A percentile compares a stretch with the other conserved stretches of the same genome.
Evolutionary conservation across 2,888 invertebrate species (phyloP).

Genomic region (Lithodes maja): DNA sequence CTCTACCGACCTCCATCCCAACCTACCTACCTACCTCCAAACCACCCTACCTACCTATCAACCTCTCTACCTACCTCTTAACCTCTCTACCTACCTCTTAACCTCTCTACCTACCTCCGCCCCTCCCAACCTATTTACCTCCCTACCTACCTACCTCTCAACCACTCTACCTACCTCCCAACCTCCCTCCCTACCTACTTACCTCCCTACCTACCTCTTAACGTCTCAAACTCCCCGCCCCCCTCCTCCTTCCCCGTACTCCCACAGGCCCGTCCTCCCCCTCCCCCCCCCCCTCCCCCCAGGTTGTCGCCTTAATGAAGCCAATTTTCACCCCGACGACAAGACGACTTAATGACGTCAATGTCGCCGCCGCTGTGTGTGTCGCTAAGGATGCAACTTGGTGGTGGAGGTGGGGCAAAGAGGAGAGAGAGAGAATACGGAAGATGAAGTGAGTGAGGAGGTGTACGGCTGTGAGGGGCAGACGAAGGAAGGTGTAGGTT

Average conservation of each 20-base stretch:
- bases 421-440: not conserved
- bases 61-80: not conserved
- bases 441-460: too few species aligned
- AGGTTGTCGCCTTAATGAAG: slow-evolving; percentile 55
- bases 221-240: not conserved
- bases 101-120: not conserved
- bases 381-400: not conserved
- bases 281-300: not conserved
- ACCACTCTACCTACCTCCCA: not conserved
- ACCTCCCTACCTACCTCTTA: not conserved
- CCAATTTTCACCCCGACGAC: slow-evolving; percentile 46
- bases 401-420: not conserved
- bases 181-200: not conserved
- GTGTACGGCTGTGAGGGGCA: too few species aligned
- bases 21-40: not conserved
- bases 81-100: not conserved
- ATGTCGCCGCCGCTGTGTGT: not conserved
- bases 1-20: not conserved
- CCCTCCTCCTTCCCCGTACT: not conserved
- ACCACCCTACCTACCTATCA: not conserved
- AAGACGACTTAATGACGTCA: slow-evolving; percentile 38
- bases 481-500: too few species aligned
- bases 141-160: not conserved
- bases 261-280: not conserved
- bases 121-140: not conserved